Percentiles rank a stretch among this genome's conserved stretches.
These are phyloP conservation scores for Bufotes viridis DNA, from an alignment of 2,797 vertebrate genomes.

Conservation along the genomic window DNA sequence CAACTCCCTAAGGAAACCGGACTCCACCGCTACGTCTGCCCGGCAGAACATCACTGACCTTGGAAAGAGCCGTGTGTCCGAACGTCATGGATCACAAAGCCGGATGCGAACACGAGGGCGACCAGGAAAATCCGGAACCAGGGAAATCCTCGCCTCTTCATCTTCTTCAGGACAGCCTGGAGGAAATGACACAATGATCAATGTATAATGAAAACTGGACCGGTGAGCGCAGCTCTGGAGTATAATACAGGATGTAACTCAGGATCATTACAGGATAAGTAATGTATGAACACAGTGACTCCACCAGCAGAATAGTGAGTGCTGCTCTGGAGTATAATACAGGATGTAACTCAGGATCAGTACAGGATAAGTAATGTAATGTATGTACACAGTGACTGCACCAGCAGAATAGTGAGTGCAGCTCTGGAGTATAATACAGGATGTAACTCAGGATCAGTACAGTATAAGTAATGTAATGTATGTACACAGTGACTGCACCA, in stretches of 20 bases:
- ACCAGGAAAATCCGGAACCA: constrained; percentile 84
- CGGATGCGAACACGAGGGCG: constrained; percentile 76
- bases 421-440: no score
- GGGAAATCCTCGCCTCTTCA: constrained; percentile 80
- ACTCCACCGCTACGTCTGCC: background rate
- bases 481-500: no score
- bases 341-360: no score
- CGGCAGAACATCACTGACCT: constrained; percentile 71
- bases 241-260: background rate
- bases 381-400: no score
- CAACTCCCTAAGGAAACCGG: no score
- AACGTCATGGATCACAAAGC: constrained; percentile 86
- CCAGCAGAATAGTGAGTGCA: no score
- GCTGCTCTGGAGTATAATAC: no score
- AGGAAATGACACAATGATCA: background rate
- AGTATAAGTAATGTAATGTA: no score
- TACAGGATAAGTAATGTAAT: no score
- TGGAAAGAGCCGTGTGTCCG: constrained; percentile 81
- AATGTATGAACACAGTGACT: background rate
- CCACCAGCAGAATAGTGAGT: no score
- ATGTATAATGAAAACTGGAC: no score
- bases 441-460: no score
- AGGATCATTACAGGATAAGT: background rate
- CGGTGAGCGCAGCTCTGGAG: constrained; percentile 2
- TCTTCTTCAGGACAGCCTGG: constrained; percentile 83